Conservation (phyloP, 2,113 vertebrate species). For the Amblyopsis rosae region DNA sequence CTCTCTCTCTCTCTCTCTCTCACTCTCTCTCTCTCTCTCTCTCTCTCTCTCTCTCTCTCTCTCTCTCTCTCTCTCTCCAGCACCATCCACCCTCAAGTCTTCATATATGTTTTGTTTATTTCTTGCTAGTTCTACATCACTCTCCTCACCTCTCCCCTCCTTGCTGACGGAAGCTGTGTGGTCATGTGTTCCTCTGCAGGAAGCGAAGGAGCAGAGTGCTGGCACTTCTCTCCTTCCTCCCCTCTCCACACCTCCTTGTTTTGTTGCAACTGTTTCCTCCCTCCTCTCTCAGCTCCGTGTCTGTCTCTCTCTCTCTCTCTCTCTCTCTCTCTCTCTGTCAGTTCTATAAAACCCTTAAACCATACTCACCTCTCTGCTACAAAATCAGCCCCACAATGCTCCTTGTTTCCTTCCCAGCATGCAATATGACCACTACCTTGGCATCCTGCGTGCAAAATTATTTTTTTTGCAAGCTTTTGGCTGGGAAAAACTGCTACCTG, state of each 20-base stretch:
- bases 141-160: conserved; percentile 17
- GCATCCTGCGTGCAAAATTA: conserved; percentile 36
- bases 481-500: too few species aligned
- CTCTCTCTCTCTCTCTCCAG: not conserved
- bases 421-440: conserved; percentile 36
- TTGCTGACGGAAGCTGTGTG: conserved; percentile 60
- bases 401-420: conserved; percentile 68
- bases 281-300: conserved; percentile 42
- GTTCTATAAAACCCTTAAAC: conserved; percentile 49
- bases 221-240: conserved; percentile 54
- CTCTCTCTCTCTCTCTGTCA: conserved; percentile 45
- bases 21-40: conserved; percentile 21
- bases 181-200: conserved; percentile 67
- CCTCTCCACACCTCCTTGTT: conserved; percentile 25
- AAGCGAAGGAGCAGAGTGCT: conserved; percentile 61
- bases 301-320: conserved; percentile 3
- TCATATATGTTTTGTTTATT: not conserved
- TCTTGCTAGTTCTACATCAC: not conserved
- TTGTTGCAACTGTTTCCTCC: conserved; percentile 72
- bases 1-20: not conserved
- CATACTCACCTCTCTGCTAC: conserved; percentile 52
- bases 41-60: not conserved
- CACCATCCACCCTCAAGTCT: not conserved
- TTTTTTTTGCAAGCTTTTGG: too few species aligned
- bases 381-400: conserved; percentile 67